Evolutionary conservation across 92 coral and sea anemone genomes (phyloP).

Genomic region (Porites divaricata): DNA sequence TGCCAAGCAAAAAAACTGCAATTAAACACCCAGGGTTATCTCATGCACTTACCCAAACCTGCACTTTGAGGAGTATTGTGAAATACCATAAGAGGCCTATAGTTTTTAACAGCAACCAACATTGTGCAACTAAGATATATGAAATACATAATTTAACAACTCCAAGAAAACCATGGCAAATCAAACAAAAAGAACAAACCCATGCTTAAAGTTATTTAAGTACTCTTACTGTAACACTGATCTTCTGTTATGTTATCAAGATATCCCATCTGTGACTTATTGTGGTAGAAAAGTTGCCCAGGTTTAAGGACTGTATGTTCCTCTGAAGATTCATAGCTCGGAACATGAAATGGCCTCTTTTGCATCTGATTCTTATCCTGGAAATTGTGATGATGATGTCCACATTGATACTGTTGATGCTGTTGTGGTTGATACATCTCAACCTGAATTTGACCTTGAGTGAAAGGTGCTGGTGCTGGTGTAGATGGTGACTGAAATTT

Average conservation of each 20-base stretch:
- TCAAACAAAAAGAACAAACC: neutral
- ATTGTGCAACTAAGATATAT: neutral
- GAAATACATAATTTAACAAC: neutral
- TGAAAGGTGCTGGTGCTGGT: conserved; percentile 14
- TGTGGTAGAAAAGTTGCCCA: conserved; percentile 50
- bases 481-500: conserved; percentile 17
- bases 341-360: conserved; percentile 46
- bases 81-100: no score
- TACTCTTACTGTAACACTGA: neutral
- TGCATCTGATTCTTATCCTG: conserved; percentile 37
- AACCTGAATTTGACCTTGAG: conserved; percentile 2
- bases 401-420: no score
- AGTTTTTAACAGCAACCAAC: neutral
- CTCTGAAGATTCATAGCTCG: conserved; percentile 33
- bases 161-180: neutral
- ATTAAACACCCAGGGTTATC: no score
- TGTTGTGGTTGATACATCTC: conserved; percentile 21
- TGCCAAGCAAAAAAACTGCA: neutral
- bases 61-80: no score
- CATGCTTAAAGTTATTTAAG: neutral
- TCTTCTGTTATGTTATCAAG: conserved; percentile 20
- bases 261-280: conserved; percentile 19
- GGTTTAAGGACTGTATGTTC: conserved; percentile 38
- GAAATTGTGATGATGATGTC: conserved; percentile 33
- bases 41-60: no score